A percentile compares a stretch with the other conserved stretches of the same genome.
Evolutionary conservation across 1,140 invertebrate genomes (phyloP).

Genomic region (Hyles vespertilio): DNA sequence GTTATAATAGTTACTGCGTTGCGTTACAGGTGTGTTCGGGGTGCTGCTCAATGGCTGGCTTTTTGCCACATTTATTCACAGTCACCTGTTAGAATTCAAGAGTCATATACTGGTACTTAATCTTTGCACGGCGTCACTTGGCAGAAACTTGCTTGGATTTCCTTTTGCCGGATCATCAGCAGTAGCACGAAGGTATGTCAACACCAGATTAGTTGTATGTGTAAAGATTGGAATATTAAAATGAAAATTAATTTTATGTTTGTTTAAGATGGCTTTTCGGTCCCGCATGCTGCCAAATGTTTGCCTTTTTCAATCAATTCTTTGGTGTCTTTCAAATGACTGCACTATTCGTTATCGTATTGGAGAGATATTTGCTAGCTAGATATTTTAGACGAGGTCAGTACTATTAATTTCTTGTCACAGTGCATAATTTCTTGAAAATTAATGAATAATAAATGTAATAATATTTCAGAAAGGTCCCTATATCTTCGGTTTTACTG

Average conservation of each 20-base stretch:
- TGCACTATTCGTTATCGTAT: constrained; percentile 60
- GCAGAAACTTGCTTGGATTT: constrained; percentile 69
- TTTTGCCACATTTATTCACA: constrained; percentile 71
- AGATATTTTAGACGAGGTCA: constrained; percentile 65
- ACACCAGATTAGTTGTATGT: too few relatives aligned
- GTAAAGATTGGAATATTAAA: too few relatives aligned
- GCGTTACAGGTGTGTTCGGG: constrained; percentile 62
- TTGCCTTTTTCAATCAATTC: constrained; percentile 74
- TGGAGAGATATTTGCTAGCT: constrained; percentile 70
- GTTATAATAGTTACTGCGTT: not conserved
- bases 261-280: constrained; percentile 74
- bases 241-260: not conserved
- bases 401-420: constrained; percentile 7
- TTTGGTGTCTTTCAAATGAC: constrained; percentile 73
- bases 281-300: constrained; percentile 68
- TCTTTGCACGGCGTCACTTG: constrained; percentile 69
- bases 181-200: constrained; percentile 62
- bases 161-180: constrained; percentile 74
- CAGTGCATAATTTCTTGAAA: not conserved
- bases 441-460: not conserved
- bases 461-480: constrained; percentile 58
- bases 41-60: constrained; percentile 74
- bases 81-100: constrained; percentile 68
- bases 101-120: constrained; percentile 73
- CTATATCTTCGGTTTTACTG: constrained; percentile 66